Evolutionary conservation across 2,113 vertebrate genomes (phyloP), one percentile per base, ranked within the genome.

Genomic region (Oenanthe melanoleuca): DNA sequence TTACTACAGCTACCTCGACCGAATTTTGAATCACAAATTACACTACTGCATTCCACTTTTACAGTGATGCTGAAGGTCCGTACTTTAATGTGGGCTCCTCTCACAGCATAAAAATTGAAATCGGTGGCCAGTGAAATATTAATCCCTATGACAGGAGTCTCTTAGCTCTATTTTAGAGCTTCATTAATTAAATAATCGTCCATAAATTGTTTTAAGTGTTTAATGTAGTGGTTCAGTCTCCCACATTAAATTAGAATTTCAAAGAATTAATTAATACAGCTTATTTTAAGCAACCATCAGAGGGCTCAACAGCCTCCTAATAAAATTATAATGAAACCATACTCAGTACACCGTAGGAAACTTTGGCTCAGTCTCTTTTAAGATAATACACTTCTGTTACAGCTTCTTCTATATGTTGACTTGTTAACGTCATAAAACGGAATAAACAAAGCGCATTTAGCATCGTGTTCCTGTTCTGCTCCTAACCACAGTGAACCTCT

Each of bases 261-360:
- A 23, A 84, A 61, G 5, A 70, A 87, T 85, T 91, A 95, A 94
- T 88, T 85, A 95, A 91, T 40, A 88, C 73, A 93, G 87, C 91
- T 95, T 96, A 91, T 92, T 95, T 97, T 93, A 96, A 92, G 89
- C 85, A 93, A 95, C 66, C 79, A 64, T 79, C 56, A 79, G 85
- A 95, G 84, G 94, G 67, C 89, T 67, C 11, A 8, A 38, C 1
- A 19, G 91, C 81, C 91, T 95, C 88, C 91, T 79, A 83, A 91
- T 93, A 88, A 56, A 90, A 84, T 71, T 15, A 33, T 81, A 87
- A 91, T 45, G 73, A 82, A 91, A 80, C 52, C 29, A 11, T 52
- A 80, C 40, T 49, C 57, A 33, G 24, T 38, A 74, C 64, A 72
- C 9, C 1, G 37, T 53, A 70, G 60, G 80, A 80, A 84, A 93